Conservation (phyloP, 1,140 invertebrate genomes). For the Eubasilissa regina region DNA sequence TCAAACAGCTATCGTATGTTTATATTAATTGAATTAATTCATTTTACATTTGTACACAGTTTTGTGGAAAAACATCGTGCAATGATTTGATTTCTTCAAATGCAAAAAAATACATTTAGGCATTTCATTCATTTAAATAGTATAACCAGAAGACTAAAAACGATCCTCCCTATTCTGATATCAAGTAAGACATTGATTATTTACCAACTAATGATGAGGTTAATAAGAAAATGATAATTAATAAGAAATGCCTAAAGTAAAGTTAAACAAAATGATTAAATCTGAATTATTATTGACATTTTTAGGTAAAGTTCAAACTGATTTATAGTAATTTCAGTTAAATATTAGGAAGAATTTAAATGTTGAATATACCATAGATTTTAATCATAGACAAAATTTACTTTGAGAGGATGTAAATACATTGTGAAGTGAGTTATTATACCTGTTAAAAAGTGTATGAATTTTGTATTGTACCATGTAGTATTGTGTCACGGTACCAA, state of each 20-base stretch:
- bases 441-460: not conserved
- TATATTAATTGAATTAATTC: too few relatives aligned
- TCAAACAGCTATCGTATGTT: too few relatives aligned
- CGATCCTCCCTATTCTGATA: too few relatives aligned
- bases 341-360: slow-evolving; percentile 37
- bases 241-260: not conserved
- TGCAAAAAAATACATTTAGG: too few relatives aligned
- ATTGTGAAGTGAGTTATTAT: slow-evolving; percentile 19
- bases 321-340: slow-evolving; percentile 1
- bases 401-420: slow-evolving; percentile 24
- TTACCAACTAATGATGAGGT: too few relatives aligned
- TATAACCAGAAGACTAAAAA: too few relatives aligned
- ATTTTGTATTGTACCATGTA: slow-evolving; percentile 11
- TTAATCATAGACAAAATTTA: slow-evolving; percentile 29
- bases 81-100: too few relatives aligned
- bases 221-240: not conserved
- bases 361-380: slow-evolving; percentile 37
- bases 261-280: not conserved
- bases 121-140: too few relatives aligned
- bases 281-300: not conserved
- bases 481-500: not conserved
- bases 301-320: not conserved
- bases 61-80: too few relatives aligned
- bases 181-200: too few relatives aligned
- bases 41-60: too few relatives aligned